These are phyloP conservation scores for Conopomorpha cramerella DNA, from an alignment of 1,140 invertebrate species.

Conservation along the genomic window DNA sequence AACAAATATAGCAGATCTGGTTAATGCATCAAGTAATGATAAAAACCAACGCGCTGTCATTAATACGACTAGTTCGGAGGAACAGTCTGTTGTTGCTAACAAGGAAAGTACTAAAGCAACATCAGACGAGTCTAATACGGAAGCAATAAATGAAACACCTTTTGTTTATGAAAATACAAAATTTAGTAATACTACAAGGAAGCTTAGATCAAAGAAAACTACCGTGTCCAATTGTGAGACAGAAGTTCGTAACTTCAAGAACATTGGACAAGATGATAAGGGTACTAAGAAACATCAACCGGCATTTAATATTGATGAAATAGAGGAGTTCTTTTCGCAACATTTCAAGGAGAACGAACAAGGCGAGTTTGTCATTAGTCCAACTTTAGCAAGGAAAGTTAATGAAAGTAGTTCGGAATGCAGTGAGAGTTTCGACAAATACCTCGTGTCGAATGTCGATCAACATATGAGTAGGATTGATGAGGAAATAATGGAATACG, in stretches of 20 bases:
- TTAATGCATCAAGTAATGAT: constrained; percentile 4
- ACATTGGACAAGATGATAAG: no score
- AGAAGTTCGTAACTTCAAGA: no score
- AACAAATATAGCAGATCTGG: no score
- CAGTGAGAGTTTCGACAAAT: constrained; percentile 15
- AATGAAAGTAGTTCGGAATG: constrained; percentile 26
- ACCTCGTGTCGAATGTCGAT: constrained; percentile 1
- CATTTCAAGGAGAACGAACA: constrained; percentile 18
- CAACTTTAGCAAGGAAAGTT: constrained; percentile 26
- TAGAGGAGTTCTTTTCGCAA: constrained; percentile 31
- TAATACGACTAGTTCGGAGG: no score
- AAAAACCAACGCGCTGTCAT: no score
- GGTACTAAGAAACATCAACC: constrained; percentile 1
- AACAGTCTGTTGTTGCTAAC: no score
- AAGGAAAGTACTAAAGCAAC: no score
- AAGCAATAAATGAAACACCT: constrained; percentile 18
- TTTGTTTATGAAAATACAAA: constrained; percentile 11
- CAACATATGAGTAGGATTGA: constrained; percentile 1
- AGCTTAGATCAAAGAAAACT: no score
- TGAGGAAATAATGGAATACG: constrained; percentile 1
- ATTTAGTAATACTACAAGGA: no score
- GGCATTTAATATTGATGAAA: constrained; percentile 9
- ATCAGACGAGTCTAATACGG: constrained; percentile 24
- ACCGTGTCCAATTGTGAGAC: no score
- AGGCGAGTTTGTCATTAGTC: constrained; percentile 19